phyloP scores from a whole-genome alignment of 1,140 invertebrate genomes.

The Nomia melanderi region DNA sequence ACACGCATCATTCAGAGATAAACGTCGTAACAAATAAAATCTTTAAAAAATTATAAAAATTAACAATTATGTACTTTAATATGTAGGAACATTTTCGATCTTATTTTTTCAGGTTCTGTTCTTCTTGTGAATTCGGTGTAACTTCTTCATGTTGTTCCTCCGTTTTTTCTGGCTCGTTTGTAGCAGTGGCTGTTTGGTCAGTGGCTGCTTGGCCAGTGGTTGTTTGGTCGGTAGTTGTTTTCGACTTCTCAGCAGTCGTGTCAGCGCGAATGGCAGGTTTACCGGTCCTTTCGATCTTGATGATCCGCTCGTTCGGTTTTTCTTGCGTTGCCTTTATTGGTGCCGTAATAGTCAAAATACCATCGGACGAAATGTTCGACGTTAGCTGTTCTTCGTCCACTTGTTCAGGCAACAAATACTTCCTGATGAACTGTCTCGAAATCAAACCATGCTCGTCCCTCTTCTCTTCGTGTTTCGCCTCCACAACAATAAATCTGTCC shows the following conservation, averaged over 20 bases:
- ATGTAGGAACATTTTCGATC: background rate
- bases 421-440: conserved; percentile 85
- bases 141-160: too few species aligned
- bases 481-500: conserved; percentile 85
- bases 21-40: background rate
- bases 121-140: too few species aligned
- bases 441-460: conserved; percentile 85
- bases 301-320: conserved; percentile 51
- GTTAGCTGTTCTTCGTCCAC: conserved; percentile 84
- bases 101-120: conserved; percentile 16
- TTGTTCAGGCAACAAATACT: conserved; percentile 86
- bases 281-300: conserved; percentile 67
- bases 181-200: too few species aligned
- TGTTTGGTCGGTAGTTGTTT: background rate
- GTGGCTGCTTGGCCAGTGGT: too few species aligned
- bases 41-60: too few species aligned
- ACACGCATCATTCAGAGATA: background rate
- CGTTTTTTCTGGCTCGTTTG: too few species aligned
- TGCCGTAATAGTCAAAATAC: conserved; percentile 86
- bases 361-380: conserved; percentile 88
- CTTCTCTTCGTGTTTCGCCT: conserved; percentile 88
- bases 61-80: too few species aligned
- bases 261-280: conserved; percentile 60
- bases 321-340: conserved; percentile 82
- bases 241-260: too few species aligned